phyloP scores from a whole-genome alignment of 2,888 invertebrate species.

The Cremastinae sp. region DNA sequence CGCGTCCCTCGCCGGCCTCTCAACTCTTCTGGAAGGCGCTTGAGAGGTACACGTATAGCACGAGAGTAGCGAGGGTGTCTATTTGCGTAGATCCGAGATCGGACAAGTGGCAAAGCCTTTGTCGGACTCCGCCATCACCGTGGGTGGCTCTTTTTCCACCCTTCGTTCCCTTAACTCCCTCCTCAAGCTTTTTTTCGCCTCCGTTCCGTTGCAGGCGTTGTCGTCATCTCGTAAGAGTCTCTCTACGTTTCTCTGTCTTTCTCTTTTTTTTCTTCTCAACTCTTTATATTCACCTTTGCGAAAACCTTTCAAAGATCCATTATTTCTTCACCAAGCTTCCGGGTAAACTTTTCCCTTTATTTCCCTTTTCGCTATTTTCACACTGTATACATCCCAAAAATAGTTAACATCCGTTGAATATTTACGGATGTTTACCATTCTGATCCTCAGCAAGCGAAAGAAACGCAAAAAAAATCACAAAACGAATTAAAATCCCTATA shows the following conservation, averaged over 20 bases:
- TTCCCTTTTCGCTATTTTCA: background rate
- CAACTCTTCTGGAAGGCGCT: conserved; percentile 34
- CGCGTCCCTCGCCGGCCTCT: too few relatives aligned
- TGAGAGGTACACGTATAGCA: conserved; percentile 44
- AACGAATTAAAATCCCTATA: too few relatives aligned
- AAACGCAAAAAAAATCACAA: too few relatives aligned
- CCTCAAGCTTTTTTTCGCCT: background rate
- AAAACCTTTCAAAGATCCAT: conserved; percentile 12
- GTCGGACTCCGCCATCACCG: conserved; percentile 70
- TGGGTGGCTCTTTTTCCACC: conserved; percentile 70
- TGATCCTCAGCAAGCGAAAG: too few relatives aligned
- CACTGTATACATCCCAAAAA: background rate
- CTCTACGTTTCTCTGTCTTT: conserved; percentile 2
- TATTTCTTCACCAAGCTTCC: conserved; percentile 34
- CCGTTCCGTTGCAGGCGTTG: too few relatives aligned
- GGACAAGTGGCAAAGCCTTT: conserved; percentile 76
- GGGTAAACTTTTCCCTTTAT: background rate
- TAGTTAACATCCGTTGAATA: too few relatives aligned
- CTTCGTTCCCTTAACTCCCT: conserved; percentile 47
- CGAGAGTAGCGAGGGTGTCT: conserved; percentile 69
- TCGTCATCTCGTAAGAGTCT: too few relatives aligned
- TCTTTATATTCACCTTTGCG: conserved; percentile 52
- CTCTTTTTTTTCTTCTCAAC: conserved; percentile 39
- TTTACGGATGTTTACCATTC: background rate
- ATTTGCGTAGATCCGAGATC: conserved; percentile 78